Evolutionary conservation across 2,888 invertebrate genomes (phyloP).

Genomic region (Aelia acuminata): DNA sequence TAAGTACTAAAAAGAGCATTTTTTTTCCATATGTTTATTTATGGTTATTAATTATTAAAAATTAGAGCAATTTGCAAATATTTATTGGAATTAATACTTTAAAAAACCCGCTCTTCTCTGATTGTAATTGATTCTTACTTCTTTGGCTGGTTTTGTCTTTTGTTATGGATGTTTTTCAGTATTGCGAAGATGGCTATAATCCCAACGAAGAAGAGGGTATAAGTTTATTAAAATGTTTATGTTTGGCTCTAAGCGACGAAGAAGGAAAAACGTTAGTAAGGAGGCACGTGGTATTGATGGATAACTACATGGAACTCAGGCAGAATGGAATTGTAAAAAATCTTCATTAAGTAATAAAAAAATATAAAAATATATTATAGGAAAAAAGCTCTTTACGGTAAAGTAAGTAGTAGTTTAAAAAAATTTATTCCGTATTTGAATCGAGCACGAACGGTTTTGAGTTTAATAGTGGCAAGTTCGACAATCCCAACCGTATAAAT

Average conservation of each 20-base stretch:
- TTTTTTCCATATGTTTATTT: background rate
- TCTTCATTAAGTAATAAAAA: background rate
- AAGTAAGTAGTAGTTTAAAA: no score
- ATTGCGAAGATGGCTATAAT: background rate
- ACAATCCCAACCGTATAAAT: no score
- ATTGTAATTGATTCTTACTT: background rate
- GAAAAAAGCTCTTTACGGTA: background rate
- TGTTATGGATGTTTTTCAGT: background rate
- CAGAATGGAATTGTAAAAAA: slow-evolving; percentile 56
- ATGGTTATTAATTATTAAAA: background rate
- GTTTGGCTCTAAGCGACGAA: slow-evolving; percentile 49
- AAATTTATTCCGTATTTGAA: no score
- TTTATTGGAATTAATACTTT: background rate
- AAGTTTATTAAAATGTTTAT: slow-evolving; percentile 57
- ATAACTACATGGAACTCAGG: slow-evolving; percentile 59
- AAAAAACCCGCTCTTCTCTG: background rate
- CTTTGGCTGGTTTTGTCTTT: background rate
- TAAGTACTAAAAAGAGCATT: background rate
- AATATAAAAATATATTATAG: background rate
- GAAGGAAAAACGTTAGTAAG: slow-evolving; percentile 58
- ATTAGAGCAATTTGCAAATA: background rate
- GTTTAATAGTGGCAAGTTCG: no score
- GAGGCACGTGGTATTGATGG: slow-evolving; percentile 59
- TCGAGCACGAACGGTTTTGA: no score
- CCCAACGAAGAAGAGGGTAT: background rate